Base-by-base conservation (phyloP, 2,113 vertebrate genomes). In the Nibea coibor region DNA sequence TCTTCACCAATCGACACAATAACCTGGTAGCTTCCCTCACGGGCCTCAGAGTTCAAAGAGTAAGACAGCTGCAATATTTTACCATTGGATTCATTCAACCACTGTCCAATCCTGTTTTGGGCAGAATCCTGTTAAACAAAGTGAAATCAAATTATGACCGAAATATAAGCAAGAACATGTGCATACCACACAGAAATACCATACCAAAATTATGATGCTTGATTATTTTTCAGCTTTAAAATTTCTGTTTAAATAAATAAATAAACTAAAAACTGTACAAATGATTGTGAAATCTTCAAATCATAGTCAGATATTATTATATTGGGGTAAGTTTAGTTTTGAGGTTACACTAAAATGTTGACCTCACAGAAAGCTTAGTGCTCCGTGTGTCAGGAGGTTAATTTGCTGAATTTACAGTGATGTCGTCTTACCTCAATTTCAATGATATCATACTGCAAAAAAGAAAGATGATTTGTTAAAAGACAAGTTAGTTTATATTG, bases 21-120 rank as follows among this genome's bases (percentile, higher is more conserved):
- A 17, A 95, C 7, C 0, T 4, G 15, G 75, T 95, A 95, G 0
- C 0, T 0, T 66, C 94, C 94, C 69, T 92, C 70, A 24, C 56
- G 76, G 9, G 92, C 91, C 50, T 95, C 93, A 42, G 94, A 79
- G 78, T 92, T 94, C 81, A 95, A 58, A 1, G 82, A 7, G 28
- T 93, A 78, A 12, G 89, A 93, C 54, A 84, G 88, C 81, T 94
- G 92, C 78, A 94, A 11, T 63, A 95, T 91, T 73, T 78, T 87
- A 15, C 62, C 16, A 11, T 57, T 3, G 3, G 90, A 88, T 53
- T 75, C 1, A 5, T 87, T 92, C 4, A 87, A 63, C 94, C 94
- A 95, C 83, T 95, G 93, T 65, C 86, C 90, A 59, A 95, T 92
- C 50, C 87, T 87, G 83, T 92, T 93, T 0, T 2, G 0, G 0